Conservation (phyloP, 2,113 vertebrate species). For the Ia io region DNA sequence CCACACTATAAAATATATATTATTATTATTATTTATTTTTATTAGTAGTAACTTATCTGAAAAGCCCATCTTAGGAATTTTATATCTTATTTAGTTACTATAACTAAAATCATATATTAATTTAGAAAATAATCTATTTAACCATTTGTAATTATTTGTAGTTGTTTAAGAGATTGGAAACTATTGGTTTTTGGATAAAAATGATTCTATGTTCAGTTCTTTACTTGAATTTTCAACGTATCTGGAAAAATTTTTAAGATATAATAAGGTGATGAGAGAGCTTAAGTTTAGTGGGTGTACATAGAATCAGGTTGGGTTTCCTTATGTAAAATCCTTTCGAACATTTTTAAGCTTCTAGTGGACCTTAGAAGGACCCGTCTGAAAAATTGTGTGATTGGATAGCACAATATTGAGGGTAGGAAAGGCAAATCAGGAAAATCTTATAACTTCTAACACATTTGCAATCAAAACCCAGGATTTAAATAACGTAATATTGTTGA, state of each 20-base stretch:
- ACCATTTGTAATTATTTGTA: background rate
- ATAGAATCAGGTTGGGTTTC: background rate
- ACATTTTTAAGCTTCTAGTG: background rate
- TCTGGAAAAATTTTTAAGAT: background rate
- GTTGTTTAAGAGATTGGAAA: background rate
- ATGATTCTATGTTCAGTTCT: background rate
- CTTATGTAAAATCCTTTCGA: background rate
- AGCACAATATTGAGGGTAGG: background rate
- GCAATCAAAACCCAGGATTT: background rate
- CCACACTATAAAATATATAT: background rate
- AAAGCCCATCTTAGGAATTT: background rate
- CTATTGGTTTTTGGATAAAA: constrained; percentile 1
- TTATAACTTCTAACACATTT: background rate
- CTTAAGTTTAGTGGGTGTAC: background rate
- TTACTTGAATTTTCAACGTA: background rate
- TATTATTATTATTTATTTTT: background rate
- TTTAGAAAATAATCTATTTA: background rate
- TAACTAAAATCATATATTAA: background rate
- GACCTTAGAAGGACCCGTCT: background rate
- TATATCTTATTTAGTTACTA: background rate
- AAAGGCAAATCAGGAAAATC: background rate
- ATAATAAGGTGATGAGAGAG: background rate
- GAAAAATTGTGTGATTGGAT: background rate
- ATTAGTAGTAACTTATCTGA: background rate
- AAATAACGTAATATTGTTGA: background rate